phyloP scores from a whole-genome alignment of 2,888 invertebrate species.

The Abscondita cerata region DNA sequence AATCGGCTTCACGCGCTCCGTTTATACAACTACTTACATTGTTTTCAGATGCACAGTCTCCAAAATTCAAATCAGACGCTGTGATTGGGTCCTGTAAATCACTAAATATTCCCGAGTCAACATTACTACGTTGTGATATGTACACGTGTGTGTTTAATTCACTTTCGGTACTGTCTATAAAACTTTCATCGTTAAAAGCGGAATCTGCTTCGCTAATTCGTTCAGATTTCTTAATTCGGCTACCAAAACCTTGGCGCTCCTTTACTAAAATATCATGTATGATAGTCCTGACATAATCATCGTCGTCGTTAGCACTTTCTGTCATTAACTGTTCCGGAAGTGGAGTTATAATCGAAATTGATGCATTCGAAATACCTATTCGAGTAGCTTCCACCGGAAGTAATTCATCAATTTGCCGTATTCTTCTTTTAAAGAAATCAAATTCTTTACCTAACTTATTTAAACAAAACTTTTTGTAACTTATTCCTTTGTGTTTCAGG shows the following conservation, averaged over 20 bases:
- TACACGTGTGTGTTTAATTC: neutral
- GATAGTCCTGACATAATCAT: constrained; percentile 7
- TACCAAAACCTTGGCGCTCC: neutral
- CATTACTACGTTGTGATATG: constrained; percentile 5
- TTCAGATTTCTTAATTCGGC: constrained; percentile 17
- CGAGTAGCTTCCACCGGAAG: neutral
- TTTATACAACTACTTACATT: too few species aligned
- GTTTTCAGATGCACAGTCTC: too few species aligned
- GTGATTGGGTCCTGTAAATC: too few species aligned
- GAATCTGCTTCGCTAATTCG: constrained; percentile 28
- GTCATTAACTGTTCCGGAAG: constrained; percentile 12
- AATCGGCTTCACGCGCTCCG: too few species aligned
- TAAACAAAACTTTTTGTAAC: constrained; percentile 14
- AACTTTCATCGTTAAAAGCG: constrained; percentile 21
- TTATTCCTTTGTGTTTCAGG: constrained; percentile 12
- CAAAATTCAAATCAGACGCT: too few species aligned
- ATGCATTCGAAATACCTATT: constrained; percentile 3
- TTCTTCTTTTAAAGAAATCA: constrained; percentile 6
- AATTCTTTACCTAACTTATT: constrained; percentile 14
- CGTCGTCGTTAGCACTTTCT: constrained; percentile 2
- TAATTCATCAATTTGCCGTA: neutral
- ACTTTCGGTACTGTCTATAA: too few species aligned
- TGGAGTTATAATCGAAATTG: constrained; percentile 2
- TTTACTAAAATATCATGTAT: constrained; percentile 8
- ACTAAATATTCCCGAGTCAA: constrained; percentile 21